Evolutionary conservation across 2,113 vertebrate species (phyloP).

Genomic region (Sprattus sprattus): DNA sequence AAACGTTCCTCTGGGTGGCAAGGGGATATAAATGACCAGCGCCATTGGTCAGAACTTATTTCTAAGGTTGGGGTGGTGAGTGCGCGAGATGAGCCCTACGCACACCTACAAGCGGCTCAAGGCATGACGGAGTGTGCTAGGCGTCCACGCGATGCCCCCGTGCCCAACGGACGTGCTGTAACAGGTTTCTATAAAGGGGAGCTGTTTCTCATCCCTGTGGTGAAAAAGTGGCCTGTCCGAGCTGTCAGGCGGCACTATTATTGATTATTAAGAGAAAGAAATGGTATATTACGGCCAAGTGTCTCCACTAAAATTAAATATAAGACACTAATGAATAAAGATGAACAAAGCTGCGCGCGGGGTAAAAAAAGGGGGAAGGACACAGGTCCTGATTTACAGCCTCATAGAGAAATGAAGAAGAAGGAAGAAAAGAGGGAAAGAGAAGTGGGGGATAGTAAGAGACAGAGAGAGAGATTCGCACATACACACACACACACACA

Average conservation of each 20-base stretch:
- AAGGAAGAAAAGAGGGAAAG: neutral
- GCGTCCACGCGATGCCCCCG: neutral
- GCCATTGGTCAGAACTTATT: neutral
- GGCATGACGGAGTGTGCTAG: neutral
- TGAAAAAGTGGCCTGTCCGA: neutral
- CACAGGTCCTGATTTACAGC: slow-evolving; percentile 4
- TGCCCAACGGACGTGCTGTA: neutral
- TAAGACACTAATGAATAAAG: slow-evolving; percentile 20
- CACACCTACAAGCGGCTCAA: neutral
- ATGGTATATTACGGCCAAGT: slow-evolving; percentile 16
- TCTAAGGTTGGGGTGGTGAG: neutral
- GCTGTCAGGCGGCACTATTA: neutral
- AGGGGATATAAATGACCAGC: neutral
- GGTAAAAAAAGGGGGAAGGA: neutral
- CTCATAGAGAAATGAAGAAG: neutral
- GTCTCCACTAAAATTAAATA: slow-evolving; percentile 20
- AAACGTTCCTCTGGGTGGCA: neutral
- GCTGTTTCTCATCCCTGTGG: neutral
- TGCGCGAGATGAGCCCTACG: neutral
- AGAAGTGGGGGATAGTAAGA: neutral
- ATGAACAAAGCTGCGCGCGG: neutral
- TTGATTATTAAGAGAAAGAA: slow-evolving; percentile 18
- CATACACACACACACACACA: neutral
- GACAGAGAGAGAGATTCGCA: neutral
- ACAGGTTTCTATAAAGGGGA: neutral